Base-by-base conservation (phyloP, 2,113 vertebrate species). In the Muntiacus reevesi region DNA sequence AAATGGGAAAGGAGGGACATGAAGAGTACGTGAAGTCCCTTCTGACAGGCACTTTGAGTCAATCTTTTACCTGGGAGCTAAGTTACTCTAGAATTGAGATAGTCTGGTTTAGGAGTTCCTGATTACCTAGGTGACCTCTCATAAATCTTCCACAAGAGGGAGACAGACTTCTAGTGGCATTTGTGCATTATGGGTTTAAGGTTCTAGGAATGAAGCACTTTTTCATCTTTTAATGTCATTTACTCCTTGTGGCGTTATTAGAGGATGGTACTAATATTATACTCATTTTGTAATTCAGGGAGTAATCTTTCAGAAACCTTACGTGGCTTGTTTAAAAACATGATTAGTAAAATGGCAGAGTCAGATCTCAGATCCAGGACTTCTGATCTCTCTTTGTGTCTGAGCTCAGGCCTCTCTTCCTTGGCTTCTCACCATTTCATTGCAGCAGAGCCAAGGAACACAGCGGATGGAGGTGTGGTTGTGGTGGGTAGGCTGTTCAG, bases 71-170 rank as follows among this genome's bases (percentile, higher is more conserved):
- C 54, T 71, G 81, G 83, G 30, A 85, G 36, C 28, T 57, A 50
- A 78, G 55, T 23, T 84, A 85, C 19, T 30, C 67, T 43, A 45
- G 43, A 74, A 50, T 47, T 89, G 76, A 92, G 88, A 91, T 74
- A 21, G 79, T 94, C 76, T 59, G 62, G 83, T 87, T 96, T 98
- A 97, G 71, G 19, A 64, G 60, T 76, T 92, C 7, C 28, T 87
- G 23, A 71, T 64, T 47, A 93, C 59, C 47, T 36, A 59, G 36
- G 7, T 94, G 43, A 55, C 36, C 14, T 19, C 59, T 94, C 60
- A 92, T 79, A 92, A 88, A n/a, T 97, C 90, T 88, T 94, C 59
- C 36, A 84, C n/a, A 74, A 92, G 82, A 87, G 54, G 40, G 82
- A 79, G n/a, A 95, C 5, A 59, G 47, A 95, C 13, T 89, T 92